Conservation (phyloP, 2,797 vertebrate genomes). For the Euthynnus affinis region DNA sequence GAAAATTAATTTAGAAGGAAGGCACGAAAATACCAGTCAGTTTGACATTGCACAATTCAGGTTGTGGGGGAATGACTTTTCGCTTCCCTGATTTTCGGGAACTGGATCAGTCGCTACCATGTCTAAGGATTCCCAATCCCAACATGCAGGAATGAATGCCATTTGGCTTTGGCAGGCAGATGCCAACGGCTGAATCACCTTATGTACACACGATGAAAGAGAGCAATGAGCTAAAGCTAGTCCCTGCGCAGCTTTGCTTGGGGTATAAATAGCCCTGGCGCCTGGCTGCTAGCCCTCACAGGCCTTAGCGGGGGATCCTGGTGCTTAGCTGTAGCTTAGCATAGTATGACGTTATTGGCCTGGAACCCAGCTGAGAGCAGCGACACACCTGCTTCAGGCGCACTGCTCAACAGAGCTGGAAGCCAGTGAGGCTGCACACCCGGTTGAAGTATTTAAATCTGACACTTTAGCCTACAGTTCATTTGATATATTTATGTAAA, state of each 20-base stretch:
- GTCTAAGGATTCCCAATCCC: slow-evolving; percentile 62
- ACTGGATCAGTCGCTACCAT: slow-evolving; percentile 54
- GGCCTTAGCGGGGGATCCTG: slow-evolving; percentile 74
- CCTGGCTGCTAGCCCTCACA: slow-evolving; percentile 71
- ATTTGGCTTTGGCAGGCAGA: slow-evolving; percentile 54
- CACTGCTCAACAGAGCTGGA: slow-evolving; percentile 30
- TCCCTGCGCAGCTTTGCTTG: slow-evolving; percentile 59
- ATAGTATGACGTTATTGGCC: slow-evolving; percentile 70
- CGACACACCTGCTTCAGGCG: slow-evolving; percentile 61
- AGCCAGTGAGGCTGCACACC: background rate
- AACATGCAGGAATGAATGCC: slow-evolving; percentile 43
- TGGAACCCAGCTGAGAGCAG: slow-evolving; percentile 68
- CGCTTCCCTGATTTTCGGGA: slow-evolving; percentile 31
- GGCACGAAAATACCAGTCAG: slow-evolving; percentile 9
- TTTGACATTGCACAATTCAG: slow-evolving; percentile 30
- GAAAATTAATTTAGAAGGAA: background rate
- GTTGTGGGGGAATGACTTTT: slow-evolving; percentile 5
- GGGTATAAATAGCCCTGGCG: slow-evolving; percentile 79
- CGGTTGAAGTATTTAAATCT: slow-evolving; percentile 29
- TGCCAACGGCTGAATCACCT: slow-evolving; percentile 70
- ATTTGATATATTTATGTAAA: slow-evolving; percentile 43
- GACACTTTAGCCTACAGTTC: slow-evolving; percentile 46
- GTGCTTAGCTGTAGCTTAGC: slow-evolving; percentile 78
- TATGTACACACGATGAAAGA: slow-evolving; percentile 67
- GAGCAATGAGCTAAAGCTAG: slow-evolving; percentile 61